Evolutionary conservation across 2,888 invertebrate species (phyloP), one percentile per base, ranked within the genome.

Genomic region (Bedellia somnulentella): DNA sequence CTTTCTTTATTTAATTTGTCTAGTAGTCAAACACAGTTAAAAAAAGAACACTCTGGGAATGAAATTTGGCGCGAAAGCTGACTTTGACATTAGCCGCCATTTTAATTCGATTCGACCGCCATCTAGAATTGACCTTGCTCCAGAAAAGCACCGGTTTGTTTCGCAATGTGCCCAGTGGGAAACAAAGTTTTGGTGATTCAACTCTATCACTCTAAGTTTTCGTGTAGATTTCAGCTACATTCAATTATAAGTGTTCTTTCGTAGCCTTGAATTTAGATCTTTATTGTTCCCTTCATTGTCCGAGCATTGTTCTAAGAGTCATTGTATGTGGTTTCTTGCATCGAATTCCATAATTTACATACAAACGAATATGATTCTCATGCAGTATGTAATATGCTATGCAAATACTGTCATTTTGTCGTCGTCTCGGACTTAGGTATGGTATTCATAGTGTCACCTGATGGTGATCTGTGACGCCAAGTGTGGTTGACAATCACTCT

Each of bases 101-200:
- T 44, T 49, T 51, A 41, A n/a, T n/a, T n/a, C n/a, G n/a, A n/a
- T 43, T 49, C 56, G 62, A 51, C 68, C 58, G 60, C 63, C 63
- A 63, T 58, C 45, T 60, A 58, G 44, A 39, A 30, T 27, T 47
- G 59, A 70, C 73, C 73, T 75, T 73, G 73, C 71, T 73, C 73
- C 48, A 71, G 57, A 53, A 63, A 63, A 46, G 41, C 49, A 48
- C 49, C 49, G 56, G 58, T 55, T 52, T 35, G 47, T 70, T 64
- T 70, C 57, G 61, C 63, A 73, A 73, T 43, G 24, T 34, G 38
- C 42, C n/a, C 45, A 49, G 57, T 67, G 62, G 56, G 70, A 68
- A 68, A 66, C n/a, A n/a, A n/a, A n/a, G n/a, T n/a, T n/a, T n/a
- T n/a, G n/a, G n/a, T n/a, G n/a, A n/a, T n/a, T n/a, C n/a, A n/a